Evolutionary conservation across 1,140 invertebrate genomes (phyloP), one percentile per base, ranked within the genome.

Genomic region (Akabosia matsudoensis): DNA sequence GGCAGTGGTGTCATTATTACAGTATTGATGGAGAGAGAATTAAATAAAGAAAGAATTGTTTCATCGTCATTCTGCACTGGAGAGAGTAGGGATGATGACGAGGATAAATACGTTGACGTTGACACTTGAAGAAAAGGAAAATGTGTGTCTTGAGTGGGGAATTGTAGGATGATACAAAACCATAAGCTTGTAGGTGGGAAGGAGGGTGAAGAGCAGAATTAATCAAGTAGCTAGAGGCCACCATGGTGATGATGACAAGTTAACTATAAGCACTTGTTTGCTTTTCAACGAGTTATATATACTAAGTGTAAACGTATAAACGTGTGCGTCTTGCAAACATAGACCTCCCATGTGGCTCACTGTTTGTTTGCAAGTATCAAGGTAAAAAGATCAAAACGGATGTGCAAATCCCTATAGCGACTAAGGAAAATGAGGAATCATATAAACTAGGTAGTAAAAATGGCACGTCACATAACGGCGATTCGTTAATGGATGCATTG

Each of bases 101-200:
- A 67, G 7, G 22, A 67, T 67, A 67, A 28, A 67, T 67, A 67
- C 13, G 61, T 67, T 67, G 61, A 67, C 61, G 61, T 67, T 67
- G 61, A 67, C 61, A 67, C 61, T 67, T 67, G 61, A 67, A 31
- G 61, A 31, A 67, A 67, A 30, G n/a, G 4, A 67, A n/a, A 56
- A 45, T 10, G 37, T 10, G 37, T 45, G 7, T 45, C 37, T 45
- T 18, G 22, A 7, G 4, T 30, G 61, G 61, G 30, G 28, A 16
- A 30, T 24, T 30, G 24, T 67, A 16, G 14, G 54, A n/a, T n/a
- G n/a, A n/a, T n/a, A n/a, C n/a, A n/a, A n/a, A n/a, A n/a, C n/a
- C n/a, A n/a, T n/a, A n/a, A n/a, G n/a, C n/a, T n/a, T n/a, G n/a
- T 14, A 22, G n/a, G n/a, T 61, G 54, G n/a, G 14, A 22, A 61